Evolutionary conservation across 2,113 vertebrate species (phyloP), one percentile per base, ranked within the genome.

Genomic region (Sciurus niger): DNA sequence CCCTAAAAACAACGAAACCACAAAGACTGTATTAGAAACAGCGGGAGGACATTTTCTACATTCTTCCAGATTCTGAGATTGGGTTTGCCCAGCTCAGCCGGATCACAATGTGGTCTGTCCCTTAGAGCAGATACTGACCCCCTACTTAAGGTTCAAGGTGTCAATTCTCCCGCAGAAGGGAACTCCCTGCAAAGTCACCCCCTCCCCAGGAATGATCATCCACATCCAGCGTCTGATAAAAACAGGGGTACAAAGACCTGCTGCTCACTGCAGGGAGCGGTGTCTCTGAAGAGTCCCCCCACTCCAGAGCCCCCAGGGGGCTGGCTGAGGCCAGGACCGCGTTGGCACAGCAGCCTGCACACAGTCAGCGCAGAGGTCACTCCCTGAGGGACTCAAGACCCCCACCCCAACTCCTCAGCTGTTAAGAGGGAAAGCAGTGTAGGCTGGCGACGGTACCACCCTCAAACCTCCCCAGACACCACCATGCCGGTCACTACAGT

Each of bases 251-350:
- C 53, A 76, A 40, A 20, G 40, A 17, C 51, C 20, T 17, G 46
- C 12, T 34, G 28, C 32, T 8, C 12, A 4, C 13, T 37, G 10
- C 8, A 14, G 32, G 24, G 40, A 60, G 55, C 0, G 1, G 32
- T 32, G 16, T 40, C 70, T 60, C 76, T 28, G 24, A 74, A 30
- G 46, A 32, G 60, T 12, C 28, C 3, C 0, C 32, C 83, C 34
- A 48, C n/a, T 55, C 70, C 78, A 18, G 40, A 88, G 34, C 22
- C 14, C 55, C 30, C 46, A 30, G 2, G 0, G 10, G 72, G 68
- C 28, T 4, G 1, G 37, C 76, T 10, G 43, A 53, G 73, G 30
- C 17, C 65, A 7, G 2, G 4, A 2, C 16, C 14, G 43, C 37
- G 4, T 11, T 14, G 24, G 48, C 11, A 3, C 4, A 4, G 4